A percentile compares a stretch with the other conserved stretches of the same genome.
phyloP scores from a whole-genome alignment of 2,113 vertebrate genomes.

The Suricata suricatta region DNA sequence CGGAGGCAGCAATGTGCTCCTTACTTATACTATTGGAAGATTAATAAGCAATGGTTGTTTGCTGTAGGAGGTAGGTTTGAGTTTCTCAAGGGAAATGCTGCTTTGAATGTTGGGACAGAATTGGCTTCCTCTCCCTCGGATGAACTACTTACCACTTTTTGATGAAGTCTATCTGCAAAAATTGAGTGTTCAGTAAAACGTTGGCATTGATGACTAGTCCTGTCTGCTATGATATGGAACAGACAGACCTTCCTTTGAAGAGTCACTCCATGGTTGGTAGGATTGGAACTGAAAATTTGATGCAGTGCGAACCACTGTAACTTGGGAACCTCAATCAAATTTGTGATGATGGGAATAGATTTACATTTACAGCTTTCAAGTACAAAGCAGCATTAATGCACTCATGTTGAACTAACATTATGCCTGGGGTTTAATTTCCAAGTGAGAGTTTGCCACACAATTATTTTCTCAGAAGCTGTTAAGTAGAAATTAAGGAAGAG shows the following conservation, averaged over 20 bases:
- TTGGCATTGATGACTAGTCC: slow-evolving; percentile 18
- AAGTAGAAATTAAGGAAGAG: slow-evolving; percentile 68
- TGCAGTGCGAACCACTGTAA: slow-evolving; percentile 25
- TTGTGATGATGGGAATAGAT: slow-evolving; percentile 32
- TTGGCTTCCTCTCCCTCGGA: neutral
- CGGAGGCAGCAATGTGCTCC: neutral
- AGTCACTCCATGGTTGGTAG: neutral
- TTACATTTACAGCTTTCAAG: slow-evolving; percentile 73
- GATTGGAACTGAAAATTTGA: slow-evolving; percentile 52
- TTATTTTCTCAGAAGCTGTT: slow-evolving; percentile 67
- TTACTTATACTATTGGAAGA: neutral
- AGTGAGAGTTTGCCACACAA: slow-evolving; percentile 58
- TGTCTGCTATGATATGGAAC: neutral
- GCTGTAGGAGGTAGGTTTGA: neutral
- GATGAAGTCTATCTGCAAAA: slow-evolving; percentile 15
- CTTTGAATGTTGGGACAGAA: neutral
- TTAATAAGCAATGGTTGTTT: neutral
- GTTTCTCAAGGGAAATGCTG: neutral
- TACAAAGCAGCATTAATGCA: slow-evolving; percentile 52
- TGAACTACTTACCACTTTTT: slow-evolving; percentile 22
- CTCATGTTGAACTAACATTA: slow-evolving; percentile 64
- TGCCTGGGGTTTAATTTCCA: slow-evolving; percentile 79
- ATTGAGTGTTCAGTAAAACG: neutral
- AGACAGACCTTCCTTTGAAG: slow-evolving; percentile 61
- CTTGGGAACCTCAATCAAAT: slow-evolving; percentile 59